These are phyloP conservation scores for Colaptes auratus DNA, from an alignment of 2,113 vertebrate species.

Conservation along the genomic window DNA sequence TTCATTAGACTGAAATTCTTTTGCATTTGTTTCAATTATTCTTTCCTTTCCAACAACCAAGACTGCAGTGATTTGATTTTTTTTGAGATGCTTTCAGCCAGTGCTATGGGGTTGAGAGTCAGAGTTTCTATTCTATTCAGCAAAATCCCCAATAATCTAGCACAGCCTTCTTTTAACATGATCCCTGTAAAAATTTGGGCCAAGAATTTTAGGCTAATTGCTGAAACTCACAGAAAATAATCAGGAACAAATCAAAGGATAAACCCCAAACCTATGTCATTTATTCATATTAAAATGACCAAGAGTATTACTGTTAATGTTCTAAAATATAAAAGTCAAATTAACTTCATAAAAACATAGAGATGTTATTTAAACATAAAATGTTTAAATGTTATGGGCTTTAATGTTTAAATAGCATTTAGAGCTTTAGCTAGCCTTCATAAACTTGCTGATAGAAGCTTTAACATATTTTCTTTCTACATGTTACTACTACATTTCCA, in stretches of 20 bases:
- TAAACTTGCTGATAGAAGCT: neutral
- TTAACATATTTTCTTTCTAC: neutral
- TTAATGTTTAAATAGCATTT: neutral
- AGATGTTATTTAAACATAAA: too few species aligned
- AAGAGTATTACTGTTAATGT: neutral
- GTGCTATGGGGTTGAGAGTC: neutral
- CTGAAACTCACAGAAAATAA: neutral
- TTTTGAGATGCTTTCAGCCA: neutral
- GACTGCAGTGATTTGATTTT: neutral
- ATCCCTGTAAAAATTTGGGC: neutral
- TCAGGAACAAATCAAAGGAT: neutral
- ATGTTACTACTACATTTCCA: neutral
- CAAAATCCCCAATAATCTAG: neutral
- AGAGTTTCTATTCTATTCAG: neutral
- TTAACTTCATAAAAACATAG: neutral
- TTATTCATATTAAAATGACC: neutral
- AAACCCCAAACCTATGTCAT: accelerated
- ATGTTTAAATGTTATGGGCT: too few species aligned
- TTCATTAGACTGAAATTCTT: neutral
- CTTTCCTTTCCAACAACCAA: neutral
- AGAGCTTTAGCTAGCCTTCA: neutral
- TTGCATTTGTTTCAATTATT: neutral
- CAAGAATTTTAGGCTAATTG: neutral
- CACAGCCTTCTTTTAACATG: neutral
- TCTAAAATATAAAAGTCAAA: neutral